phyloP scores from a whole-genome alignment of 2,113 vertebrate genomes.

The Pseudonaja textilis region DNA sequence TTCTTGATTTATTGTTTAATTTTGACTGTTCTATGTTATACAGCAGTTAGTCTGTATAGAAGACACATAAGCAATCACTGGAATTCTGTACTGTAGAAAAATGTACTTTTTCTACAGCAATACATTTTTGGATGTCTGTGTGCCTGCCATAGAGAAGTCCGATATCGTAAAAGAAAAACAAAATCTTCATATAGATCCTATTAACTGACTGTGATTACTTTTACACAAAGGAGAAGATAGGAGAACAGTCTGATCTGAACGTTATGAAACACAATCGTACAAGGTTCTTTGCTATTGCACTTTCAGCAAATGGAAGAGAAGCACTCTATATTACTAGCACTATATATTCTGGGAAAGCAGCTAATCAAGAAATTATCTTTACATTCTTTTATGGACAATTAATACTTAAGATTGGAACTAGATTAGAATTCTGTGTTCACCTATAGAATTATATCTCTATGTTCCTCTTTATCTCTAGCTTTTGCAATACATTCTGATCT shows the following conservation, averaged over 20 bases:
- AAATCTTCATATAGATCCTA: neutral
- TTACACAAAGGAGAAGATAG: neutral
- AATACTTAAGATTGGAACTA: neutral
- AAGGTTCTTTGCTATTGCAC: neutral
- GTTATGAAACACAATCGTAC: neutral
- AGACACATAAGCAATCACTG: neutral
- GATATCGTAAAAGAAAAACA: neutral
- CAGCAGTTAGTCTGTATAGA: neutral
- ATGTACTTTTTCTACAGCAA: neutral
- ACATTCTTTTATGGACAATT: neutral
- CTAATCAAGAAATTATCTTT: neutral
- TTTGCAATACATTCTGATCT: neutral
- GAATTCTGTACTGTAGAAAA: neutral
- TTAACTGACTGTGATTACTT: neutral
- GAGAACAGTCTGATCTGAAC: neutral
- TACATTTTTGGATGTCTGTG: neutral
- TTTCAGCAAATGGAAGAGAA: neutral
- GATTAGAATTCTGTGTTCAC: neutral
- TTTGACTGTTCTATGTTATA: neutral
- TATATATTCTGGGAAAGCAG: neutral
- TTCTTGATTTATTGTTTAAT: neutral
- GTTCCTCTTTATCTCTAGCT: neutral
- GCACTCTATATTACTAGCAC: neutral
- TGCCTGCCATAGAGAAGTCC: neutral
- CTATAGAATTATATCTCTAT: neutral